Percentiles rank a stretch among this genome's conserved stretches.
phyloP scores from a whole-genome alignment of 2,888 invertebrate genomes.

The Lasioglossum morio region DNA sequence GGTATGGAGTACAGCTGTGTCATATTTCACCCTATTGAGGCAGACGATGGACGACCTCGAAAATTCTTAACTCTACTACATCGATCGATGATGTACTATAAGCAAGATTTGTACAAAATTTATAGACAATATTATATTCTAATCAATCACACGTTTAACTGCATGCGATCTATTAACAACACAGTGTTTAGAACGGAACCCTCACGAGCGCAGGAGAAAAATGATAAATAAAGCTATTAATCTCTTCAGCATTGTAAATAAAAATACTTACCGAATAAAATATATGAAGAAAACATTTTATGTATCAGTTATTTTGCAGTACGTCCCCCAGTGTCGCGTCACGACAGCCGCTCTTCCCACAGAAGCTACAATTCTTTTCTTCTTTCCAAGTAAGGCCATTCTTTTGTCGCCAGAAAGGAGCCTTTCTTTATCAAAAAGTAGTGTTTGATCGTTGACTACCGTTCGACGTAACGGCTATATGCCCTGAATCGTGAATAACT shows the following conservation, averaged over 20 bases:
- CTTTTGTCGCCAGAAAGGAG: not conserved
- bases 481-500: slow-evolving; percentile 2
- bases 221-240: not conserved
- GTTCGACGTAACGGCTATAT: not conserved
- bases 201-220: not conserved
- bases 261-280: not conserved
- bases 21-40: slow-evolving; percentile 49
- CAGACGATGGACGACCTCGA: not conserved
- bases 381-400: not conserved
- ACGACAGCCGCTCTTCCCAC: not conserved
- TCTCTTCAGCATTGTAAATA: not conserved
- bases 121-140: not conserved
- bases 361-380: not conserved
- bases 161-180: not conserved
- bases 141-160: too few species aligned
- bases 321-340: not conserved
- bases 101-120: not conserved
- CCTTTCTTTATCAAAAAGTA: slow-evolving; percentile 1
- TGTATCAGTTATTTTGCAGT: not conserved
- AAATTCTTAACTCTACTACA: not conserved
- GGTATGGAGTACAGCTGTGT: slow-evolving; percentile 55
- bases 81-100: not conserved
- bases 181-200: too few species aligned
- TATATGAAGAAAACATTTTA: not conserved
- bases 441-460: not conserved